phyloP scores from a whole-genome alignment of 2,888 invertebrate species.

The Eupithecia exiguata region DNA sequence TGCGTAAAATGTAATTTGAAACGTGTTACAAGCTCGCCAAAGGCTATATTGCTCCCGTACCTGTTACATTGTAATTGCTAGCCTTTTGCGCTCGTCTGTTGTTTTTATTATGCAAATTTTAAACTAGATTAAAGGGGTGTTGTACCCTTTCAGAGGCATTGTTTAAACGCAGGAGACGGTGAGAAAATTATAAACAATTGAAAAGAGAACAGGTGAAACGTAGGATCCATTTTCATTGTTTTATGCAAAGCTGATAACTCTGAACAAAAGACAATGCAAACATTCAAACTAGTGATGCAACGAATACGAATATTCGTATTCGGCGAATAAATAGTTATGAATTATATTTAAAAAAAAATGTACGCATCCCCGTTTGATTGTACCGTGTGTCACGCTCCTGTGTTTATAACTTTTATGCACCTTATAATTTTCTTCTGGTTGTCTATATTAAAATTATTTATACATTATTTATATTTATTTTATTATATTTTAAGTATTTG shows the following conservation, averaged over 20 bases:
- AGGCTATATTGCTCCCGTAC: constrained; percentile 34
- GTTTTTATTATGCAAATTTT: constrained; percentile 38
- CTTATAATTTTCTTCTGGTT: too few relatives aligned
- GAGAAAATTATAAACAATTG: constrained; percentile 29
- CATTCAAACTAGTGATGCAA: too few relatives aligned
- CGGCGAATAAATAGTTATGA: too few relatives aligned
- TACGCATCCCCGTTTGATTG: too few relatives aligned
- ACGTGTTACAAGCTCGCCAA: constrained; percentile 50
- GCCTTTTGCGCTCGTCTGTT: constrained; percentile 23
- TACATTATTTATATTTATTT: too few relatives aligned
- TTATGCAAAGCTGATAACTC: constrained; percentile 18
- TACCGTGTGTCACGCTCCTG: too few relatives aligned
- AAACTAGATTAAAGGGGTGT: constrained; percentile 34
- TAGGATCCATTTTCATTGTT: constrained; percentile 17
- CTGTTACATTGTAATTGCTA: constrained; percentile 29
- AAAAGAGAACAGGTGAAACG: constrained; percentile 26
- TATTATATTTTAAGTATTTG: too few relatives aligned
- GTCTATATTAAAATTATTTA: too few relatives aligned
- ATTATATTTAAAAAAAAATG: too few relatives aligned
- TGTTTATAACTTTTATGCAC: too few relatives aligned
- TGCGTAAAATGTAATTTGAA: constrained; percentile 58
- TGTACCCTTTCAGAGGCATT: constrained; percentile 28
- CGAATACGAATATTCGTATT: too few relatives aligned
- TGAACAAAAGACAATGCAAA: constrained; percentile 1
- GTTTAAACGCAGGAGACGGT: constrained; percentile 31